phyloP scores from a whole-genome alignment of 1,140 invertebrate genomes.

The Chelonus insularis region DNA sequence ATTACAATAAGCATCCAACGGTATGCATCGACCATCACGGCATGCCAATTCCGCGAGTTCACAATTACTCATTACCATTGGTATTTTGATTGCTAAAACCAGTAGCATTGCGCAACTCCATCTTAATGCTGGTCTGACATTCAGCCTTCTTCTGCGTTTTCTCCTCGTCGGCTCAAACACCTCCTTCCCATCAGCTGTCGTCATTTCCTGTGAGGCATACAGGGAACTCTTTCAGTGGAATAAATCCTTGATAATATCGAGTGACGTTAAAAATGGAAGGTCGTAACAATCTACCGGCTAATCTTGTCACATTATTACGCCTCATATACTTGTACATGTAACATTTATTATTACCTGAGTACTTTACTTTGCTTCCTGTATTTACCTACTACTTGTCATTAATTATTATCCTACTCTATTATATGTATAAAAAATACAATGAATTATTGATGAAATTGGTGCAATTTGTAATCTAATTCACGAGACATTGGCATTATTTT shows the following conservation, averaged over 20 bases:
- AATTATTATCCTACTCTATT: neutral
- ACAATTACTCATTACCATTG: conserved; percentile 56
- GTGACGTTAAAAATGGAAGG: conserved; percentile 6
- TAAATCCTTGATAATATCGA: neutral
- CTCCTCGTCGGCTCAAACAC: neutral
- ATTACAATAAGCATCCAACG: conserved; percentile 84
- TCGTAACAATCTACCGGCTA: conserved; percentile 8
- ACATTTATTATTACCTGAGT: conserved; percentile 5
- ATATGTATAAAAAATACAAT: neutral
- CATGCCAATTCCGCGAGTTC: conserved; percentile 83
- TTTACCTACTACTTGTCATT: neutral
- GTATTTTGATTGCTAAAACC: conserved; percentile 19
- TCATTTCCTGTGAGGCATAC: conserved; percentile 43
- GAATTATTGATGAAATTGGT: neutral
- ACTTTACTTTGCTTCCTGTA: neutral
- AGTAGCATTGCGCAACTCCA: conserved; percentile 26
- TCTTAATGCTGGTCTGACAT: conserved; percentile 23
- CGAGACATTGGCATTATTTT: neutral
- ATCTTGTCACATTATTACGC: conserved; percentile 18
- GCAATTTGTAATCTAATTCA: neutral
- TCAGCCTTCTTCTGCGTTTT: conserved; percentile 4
- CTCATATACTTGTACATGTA: neutral
- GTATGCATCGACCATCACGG: conserved; percentile 76
- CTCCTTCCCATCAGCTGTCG: conserved; percentile 48
- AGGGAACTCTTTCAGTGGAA: neutral